Evolutionary conservation across 2,797 vertebrate genomes (phyloP), one percentile per base, ranked within the genome.

Genomic region (Cyclura pinguis): DNA sequence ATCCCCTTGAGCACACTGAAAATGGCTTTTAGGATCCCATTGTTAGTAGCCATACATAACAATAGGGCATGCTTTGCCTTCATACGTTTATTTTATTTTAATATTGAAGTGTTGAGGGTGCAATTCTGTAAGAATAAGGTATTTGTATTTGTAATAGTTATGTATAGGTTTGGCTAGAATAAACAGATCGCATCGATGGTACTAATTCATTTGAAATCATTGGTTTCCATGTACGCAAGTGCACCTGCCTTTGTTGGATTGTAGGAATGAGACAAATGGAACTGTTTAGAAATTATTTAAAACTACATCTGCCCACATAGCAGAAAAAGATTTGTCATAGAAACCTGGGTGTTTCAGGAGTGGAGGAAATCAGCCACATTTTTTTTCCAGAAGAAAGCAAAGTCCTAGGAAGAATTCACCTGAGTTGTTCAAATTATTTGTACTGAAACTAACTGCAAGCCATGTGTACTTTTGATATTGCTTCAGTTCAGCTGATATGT

Each of bases 381-480:
- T 64, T 69, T 59, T 50, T 74, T 73, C 55, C 6, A 80, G 35
- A 59, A 78, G 50, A 85, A 5, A 80, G n/a, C 47, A 85, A 83
- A 80, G 62, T 72, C 27, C 72, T 84, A 78, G 59, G 27, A 84
- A n/a, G 22, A 12, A 20, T 84, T 85, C 47, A 52, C 12, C 8
- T 13, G 22, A 85, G n/a, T 38, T 78, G 32, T 88, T 0, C 1
- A 90, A 84, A 92, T 82, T 57, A 57, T 9, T 64, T 73, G 67
- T 73, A 27, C 38, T 35, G 47, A 87, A 87, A 50, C 74, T 92
- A 93, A 91, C 89, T 92, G 80, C 87, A 85, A 80, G 64, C 74
- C 69, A 42, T 85, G 3, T 16, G 42, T 76, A 35, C 73, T 89
- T 67, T 77, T 85, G 47, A 82, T 64, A 77, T 88, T 78, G 78